Conservation (phyloP, 1,140 invertebrate species). For the Atopsyche davidsoni region DNA sequence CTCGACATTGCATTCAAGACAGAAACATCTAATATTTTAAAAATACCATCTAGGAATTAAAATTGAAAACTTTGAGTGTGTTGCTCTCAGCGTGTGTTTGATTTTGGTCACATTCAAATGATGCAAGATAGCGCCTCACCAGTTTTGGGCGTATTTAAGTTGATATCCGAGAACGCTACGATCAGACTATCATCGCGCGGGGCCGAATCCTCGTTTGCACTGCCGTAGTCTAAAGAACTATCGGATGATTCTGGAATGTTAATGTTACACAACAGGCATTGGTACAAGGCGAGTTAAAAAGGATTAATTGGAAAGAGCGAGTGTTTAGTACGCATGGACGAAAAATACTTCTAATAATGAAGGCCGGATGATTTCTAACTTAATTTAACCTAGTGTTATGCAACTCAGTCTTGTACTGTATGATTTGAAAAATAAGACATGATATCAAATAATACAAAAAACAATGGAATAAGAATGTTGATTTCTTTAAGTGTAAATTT, state of each 20-base stretch:
- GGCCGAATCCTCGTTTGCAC: constrained; percentile 28
- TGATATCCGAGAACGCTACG: constrained; percentile 18
- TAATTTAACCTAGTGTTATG: too few relatives aligned
- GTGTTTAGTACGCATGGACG: not conserved
- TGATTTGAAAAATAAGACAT: too few relatives aligned
- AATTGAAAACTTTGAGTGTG: too few relatives aligned
- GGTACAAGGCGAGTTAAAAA: constrained; percentile 19
- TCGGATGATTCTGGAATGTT: constrained; percentile 31
- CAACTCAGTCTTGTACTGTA: too few relatives aligned
- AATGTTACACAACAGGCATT: constrained; percentile 27
- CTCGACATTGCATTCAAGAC: too few relatives aligned
- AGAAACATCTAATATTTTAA: not conserved
- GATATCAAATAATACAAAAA: too few relatives aligned
- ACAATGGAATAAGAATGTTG: too few relatives aligned
- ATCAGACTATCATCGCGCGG: constrained; percentile 25
- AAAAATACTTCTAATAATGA: constrained; percentile 2
- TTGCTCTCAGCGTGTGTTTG: too few relatives aligned
- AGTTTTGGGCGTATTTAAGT: constrained; percentile 26
- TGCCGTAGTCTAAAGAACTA: constrained; percentile 31
- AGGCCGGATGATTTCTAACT: too few relatives aligned
- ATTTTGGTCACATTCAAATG: too few relatives aligned
- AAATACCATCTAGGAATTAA: constrained; percentile 4
- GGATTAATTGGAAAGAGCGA: too few relatives aligned
- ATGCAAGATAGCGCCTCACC: constrained; percentile 27
- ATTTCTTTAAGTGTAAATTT: too few relatives aligned